Evolutionary conservation across 2,113 vertebrate species (phyloP).

Genomic region (Sceloporus tristichus): DNA sequence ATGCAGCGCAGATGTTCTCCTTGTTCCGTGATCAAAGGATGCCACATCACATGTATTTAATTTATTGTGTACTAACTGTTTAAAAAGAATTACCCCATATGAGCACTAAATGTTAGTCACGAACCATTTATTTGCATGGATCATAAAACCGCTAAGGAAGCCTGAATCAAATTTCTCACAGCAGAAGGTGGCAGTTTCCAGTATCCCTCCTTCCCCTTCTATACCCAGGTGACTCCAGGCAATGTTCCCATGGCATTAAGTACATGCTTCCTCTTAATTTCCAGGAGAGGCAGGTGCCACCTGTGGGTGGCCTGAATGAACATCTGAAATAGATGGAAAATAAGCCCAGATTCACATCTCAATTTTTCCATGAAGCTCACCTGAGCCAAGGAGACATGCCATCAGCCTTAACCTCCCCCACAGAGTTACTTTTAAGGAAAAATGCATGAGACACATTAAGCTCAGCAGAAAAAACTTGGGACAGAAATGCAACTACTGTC

Average conservation of each 20-base stretch:
- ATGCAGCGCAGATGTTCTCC: conserved; percentile 27
- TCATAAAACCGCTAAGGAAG: not conserved
- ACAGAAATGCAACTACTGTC: too few species aligned
- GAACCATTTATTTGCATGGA: not conserved
- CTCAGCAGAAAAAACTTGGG: too few species aligned
- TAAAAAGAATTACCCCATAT: conserved; percentile 19
- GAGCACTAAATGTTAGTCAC: not conserved
- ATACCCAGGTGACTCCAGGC: not conserved
- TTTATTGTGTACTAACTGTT: conserved; percentile 17
- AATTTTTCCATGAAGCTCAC: not conserved
- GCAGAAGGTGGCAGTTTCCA: not conserved
- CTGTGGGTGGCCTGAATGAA: not conserved
- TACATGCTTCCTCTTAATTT: not conserved
- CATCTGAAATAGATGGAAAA: not conserved
- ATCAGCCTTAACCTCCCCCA: not conserved
- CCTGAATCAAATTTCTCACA: not conserved
- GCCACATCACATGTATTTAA: conserved; percentile 5
- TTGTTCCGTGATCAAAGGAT: conserved; percentile 42
- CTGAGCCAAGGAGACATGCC: not conserved
- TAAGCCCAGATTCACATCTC: not conserved
- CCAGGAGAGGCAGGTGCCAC: not conserved
- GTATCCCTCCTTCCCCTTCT: not conserved
- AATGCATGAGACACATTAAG: not conserved
- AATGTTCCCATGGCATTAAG: not conserved
- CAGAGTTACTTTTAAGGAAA: not conserved